A percentile compares a stretch with the other conserved stretches of the same genome.
Conservation (phyloP, 2,888 invertebrate genomes). For the Automeris io region DNA sequence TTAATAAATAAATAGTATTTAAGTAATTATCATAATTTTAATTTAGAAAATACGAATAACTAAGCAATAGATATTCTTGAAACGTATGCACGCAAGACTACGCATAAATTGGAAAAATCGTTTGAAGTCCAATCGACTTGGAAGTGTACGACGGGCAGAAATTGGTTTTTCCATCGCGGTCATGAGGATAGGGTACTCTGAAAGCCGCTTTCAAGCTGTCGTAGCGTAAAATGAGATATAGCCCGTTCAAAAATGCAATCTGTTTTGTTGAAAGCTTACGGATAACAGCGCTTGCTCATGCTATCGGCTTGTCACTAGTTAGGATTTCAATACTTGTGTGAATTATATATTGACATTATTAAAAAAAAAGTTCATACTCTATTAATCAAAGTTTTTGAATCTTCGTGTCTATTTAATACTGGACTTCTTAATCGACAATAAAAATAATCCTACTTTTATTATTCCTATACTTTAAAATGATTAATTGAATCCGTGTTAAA, state of each 20-base stretch:
- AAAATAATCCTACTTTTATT: no score
- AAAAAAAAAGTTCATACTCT: no score
- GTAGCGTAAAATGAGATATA: slow-evolving; percentile 65
- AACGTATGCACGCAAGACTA: slow-evolving; percentile 33
- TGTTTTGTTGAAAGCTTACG: slow-evolving; percentile 27
- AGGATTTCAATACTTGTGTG: no score
- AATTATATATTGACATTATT: no score
- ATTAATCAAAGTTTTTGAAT: no score
- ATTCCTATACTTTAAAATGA: no score
- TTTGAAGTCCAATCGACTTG: slow-evolving; percentile 55
- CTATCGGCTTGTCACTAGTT: no score
- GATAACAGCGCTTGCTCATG: slow-evolving; percentile 22
- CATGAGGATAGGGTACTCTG: slow-evolving; percentile 21
- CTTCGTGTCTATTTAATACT: no score
- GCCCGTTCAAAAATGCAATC: slow-evolving; percentile 60
- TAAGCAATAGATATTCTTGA: slow-evolving; percentile 20
- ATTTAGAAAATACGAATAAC: not conserved
- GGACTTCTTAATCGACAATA: no score
- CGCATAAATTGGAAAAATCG: slow-evolving; percentile 28
- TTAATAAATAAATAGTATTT: no score
- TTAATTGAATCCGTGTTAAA: no score
- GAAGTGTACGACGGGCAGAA: slow-evolving; percentile 43
- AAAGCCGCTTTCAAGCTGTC: slow-evolving; percentile 39
- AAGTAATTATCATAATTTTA: no score
- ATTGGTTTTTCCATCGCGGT: slow-evolving; percentile 57